phyloP scores from a whole-genome alignment of 1,140 invertebrate genomes.

The Plodia interpunctella region DNA sequence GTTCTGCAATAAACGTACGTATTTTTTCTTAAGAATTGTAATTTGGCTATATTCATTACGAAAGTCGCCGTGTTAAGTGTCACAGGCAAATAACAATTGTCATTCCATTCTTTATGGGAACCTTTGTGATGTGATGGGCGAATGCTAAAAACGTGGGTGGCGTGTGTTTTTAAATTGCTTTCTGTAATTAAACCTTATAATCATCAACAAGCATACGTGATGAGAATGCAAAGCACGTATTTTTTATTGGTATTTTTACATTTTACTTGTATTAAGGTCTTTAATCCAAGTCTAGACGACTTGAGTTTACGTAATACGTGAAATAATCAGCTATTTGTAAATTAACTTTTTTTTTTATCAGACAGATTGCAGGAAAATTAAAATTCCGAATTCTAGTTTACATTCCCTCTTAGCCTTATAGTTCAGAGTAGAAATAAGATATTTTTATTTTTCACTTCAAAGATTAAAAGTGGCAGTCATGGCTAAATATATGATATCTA shows the following conservation, averaged over 20 bases:
- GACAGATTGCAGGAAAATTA: too few relatives aligned
- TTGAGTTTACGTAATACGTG: not conserved
- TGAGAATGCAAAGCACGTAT: not conserved
- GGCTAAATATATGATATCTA: too few relatives aligned
- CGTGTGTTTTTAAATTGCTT: slow-evolving; percentile 5
- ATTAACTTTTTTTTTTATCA: too few relatives aligned
- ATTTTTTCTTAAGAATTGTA: slow-evolving; percentile 33
- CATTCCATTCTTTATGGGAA: slow-evolving; percentile 25
- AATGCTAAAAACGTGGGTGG: slow-evolving; percentile 5
- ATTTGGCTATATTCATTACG: slow-evolving; percentile 46
- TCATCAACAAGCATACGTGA: not conserved
- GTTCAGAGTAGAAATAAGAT: too few relatives aligned
- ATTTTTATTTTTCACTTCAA: too few relatives aligned
- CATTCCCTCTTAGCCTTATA: too few relatives aligned
- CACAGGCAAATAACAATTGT: slow-evolving; percentile 29
- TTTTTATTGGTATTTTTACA: not conserved
- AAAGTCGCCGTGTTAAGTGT: slow-evolving; percentile 34
- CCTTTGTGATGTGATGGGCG: slow-evolving; percentile 10
- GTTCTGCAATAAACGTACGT: slow-evolving; percentile 35
- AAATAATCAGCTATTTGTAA: too few relatives aligned
- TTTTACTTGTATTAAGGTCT: not conserved
- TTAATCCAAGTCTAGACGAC: not conserved
- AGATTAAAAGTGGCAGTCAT: too few relatives aligned
- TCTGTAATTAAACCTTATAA: slow-evolving; percentile 4
- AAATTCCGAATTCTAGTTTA: too few relatives aligned